phyloP scores from a whole-genome alignment of 2,113 vertebrate genomes.

The Diphyllodes magnificus region DNA sequence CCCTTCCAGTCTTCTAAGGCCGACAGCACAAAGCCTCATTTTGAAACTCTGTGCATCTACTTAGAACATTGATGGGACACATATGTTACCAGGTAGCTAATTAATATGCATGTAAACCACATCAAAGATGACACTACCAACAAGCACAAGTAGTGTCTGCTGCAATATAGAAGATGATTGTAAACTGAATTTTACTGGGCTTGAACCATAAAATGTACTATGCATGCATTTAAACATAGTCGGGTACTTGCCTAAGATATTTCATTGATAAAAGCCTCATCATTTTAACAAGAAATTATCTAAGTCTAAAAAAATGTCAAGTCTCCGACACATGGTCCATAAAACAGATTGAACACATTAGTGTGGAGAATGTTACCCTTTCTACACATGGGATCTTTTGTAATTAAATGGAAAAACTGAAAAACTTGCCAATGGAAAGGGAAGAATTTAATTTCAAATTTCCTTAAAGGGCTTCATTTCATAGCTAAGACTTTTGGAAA shows the following conservation, averaged over 20 bases:
- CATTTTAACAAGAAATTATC: background rate
- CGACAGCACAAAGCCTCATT: background rate
- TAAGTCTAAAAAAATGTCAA: background rate
- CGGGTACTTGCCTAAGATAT: background rate
- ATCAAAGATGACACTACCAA: background rate
- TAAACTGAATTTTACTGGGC: background rate
- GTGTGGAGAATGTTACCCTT: background rate
- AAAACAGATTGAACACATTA: background rate
- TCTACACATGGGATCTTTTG: background rate
- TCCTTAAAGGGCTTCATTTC: background rate
- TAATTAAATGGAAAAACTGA: background rate
- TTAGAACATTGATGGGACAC: background rate
- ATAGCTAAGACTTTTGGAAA: background rate
- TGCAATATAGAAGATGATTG: background rate
- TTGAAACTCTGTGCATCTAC: background rate
- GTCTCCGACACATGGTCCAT: background rate
- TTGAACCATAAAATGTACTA: background rate
- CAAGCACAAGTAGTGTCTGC: background rate
- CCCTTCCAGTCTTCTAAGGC: background rate
- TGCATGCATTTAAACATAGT: background rate
- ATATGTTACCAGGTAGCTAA: background rate
- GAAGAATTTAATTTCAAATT: background rate
- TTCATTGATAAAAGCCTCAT: background rate
- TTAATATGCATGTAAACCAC: background rate
- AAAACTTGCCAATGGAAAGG: background rate